These are phyloP conservation scores for Baronia brevicornis DNA, from an alignment of 2,888 invertebrate genomes.

Conservation along the genomic window DNA sequence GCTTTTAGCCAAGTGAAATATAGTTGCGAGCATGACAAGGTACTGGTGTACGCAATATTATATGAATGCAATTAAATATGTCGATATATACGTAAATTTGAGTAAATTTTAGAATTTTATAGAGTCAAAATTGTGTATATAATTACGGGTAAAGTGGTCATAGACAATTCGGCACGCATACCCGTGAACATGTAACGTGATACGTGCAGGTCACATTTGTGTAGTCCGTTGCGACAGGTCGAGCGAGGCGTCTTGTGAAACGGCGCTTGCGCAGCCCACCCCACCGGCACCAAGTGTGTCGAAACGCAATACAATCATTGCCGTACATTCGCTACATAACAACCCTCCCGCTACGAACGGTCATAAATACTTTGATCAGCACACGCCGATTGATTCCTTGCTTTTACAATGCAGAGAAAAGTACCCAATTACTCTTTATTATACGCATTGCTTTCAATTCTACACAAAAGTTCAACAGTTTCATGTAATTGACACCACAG, in stretches of 20 bases:
- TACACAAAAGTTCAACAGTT: too few species aligned
- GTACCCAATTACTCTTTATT: too few species aligned
- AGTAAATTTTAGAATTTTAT: background rate
- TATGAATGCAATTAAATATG: background rate
- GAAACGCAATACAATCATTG: constrained; percentile 61
- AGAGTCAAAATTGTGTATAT: background rate
- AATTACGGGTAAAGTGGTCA: constrained; percentile 11
- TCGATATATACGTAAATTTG: background rate
- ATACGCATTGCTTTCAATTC: too few species aligned
- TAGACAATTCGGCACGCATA: constrained; percentile 34
- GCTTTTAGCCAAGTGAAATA: too few species aligned
- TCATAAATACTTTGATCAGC: constrained; percentile 4
- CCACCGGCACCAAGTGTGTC: constrained; percentile 58
- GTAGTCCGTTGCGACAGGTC: constrained; percentile 71
- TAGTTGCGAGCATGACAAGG: background rate
- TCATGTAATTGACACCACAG: too few species aligned
- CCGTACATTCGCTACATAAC: constrained; percentile 47
- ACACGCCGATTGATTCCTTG: background rate
- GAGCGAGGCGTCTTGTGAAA: constrained; percentile 70
- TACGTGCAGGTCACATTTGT: constrained; percentile 74
- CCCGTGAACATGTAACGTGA: constrained; percentile 53
- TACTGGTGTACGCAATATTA: too few species aligned
- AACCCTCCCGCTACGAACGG: constrained; percentile 27
- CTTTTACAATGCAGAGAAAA: background rate
- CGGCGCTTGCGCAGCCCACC: constrained; percentile 68